Conservation (phyloP, 2,888 invertebrate species). For the Lepidochrysops patricia region DNA sequence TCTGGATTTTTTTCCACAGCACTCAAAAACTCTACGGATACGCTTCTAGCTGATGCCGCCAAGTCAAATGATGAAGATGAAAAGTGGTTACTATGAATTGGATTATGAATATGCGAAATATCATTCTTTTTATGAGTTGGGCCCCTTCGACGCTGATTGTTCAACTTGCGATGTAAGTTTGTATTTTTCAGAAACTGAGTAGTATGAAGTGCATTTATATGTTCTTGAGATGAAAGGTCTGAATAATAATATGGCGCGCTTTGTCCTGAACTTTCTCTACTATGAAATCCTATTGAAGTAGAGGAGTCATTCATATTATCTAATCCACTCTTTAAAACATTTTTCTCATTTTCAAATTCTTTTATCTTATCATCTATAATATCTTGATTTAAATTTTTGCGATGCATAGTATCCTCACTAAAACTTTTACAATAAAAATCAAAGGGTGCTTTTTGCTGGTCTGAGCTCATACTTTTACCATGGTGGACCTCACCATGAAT, state of each 20-base stretch:
- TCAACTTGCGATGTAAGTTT: constrained; percentile 73
- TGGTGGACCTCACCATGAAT: constrained; percentile 52
- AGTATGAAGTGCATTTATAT: constrained; percentile 59
- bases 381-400: constrained; percentile 62
- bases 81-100: constrained; percentile 69
- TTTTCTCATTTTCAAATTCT: constrained; percentile 61
- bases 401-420: constrained; percentile 48
- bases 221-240: constrained; percentile 77
- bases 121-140: constrained; percentile 77
- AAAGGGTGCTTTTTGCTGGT: constrained; percentile 48
- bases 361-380: constrained; percentile 58
- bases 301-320: constrained; percentile 52
- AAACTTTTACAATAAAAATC: constrained; percentile 66
- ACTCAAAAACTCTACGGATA: constrained; percentile 79
- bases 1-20: constrained; percentile 78
- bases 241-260: constrained; percentile 91
- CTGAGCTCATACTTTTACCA: constrained; percentile 37
- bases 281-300: constrained; percentile 69
- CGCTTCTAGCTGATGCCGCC: constrained; percentile 75
- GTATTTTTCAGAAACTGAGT: constrained; percentile 67
- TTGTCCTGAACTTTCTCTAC: constrained; percentile 78
- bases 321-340: constrained; percentile 39
- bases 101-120: constrained; percentile 83
- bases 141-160: constrained; percentile 82
- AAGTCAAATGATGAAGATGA: constrained; percentile 60